Conservation (phyloP, 92 coral and sea anemone genomes). For the Epizoanthus scotinus region DNA sequence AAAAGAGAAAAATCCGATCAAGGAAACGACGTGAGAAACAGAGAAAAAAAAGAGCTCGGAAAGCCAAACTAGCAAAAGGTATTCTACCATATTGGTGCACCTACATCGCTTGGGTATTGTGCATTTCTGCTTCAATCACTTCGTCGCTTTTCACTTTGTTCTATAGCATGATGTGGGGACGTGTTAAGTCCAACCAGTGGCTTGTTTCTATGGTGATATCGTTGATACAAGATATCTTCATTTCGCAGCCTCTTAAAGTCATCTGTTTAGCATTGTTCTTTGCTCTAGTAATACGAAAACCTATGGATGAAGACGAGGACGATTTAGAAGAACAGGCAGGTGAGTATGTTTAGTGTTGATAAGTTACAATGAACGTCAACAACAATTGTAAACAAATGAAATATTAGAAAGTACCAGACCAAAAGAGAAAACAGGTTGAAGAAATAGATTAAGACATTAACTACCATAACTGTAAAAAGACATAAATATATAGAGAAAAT, state of each 20-base stretch:
- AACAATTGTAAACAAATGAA: no score
- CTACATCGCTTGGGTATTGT: slow-evolving; percentile 67
- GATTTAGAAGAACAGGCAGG: background rate
- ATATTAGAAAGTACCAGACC: no score
- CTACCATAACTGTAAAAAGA: no score
- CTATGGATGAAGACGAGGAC: slow-evolving; percentile 53
- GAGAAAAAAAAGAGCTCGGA: background rate
- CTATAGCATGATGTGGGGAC: slow-evolving; percentile 89
- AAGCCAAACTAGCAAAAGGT: slow-evolving; percentile 3
- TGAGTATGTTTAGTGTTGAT: background rate
- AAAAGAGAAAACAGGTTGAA: no score
- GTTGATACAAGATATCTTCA: slow-evolving; percentile 65
- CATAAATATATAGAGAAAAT: no score
- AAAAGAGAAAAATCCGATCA: background rate
- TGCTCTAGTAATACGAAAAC: slow-evolving; percentile 52
- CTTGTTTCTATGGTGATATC: slow-evolving; percentile 55
- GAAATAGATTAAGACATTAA: no score
- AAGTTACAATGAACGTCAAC: no score
- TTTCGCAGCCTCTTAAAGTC: slow-evolving; percentile 73
- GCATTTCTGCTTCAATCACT: slow-evolving; percentile 45
- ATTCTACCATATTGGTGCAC: slow-evolving; percentile 64
- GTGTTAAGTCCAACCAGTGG: slow-evolving; percentile 68
- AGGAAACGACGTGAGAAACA: background rate
- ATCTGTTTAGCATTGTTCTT: slow-evolving; percentile 56
- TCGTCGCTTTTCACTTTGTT: slow-evolving; percentile 60